These are phyloP conservation scores for Polyodon spathula DNA, from an alignment of 2,113 vertebrate genomes.

Conservation along the genomic window DNA sequence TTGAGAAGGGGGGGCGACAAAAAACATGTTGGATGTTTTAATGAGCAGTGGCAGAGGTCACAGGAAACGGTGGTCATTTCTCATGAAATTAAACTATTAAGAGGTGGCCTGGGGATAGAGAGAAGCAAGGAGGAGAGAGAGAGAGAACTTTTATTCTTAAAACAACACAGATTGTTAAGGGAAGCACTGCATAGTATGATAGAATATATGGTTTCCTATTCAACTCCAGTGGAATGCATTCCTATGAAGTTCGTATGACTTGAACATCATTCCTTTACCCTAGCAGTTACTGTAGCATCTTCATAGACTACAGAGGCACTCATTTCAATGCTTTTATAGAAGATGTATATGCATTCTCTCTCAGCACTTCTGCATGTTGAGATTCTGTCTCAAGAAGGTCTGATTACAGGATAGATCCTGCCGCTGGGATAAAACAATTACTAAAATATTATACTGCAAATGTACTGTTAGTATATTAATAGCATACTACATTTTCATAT, in stretches of 20 bases:
- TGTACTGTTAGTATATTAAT: no score
- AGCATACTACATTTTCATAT: no score
- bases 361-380: no score
- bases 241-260: conserved; percentile 40
- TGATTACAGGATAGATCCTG: no score
- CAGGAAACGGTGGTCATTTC: conserved; percentile 94
- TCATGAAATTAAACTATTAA: conserved; percentile 97
- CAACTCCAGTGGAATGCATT: conserved; percentile 42
- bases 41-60: conserved; percentile 89
- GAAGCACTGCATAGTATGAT: conserved; percentile 36
- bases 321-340: no score
- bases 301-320: no score
- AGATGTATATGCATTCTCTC: no score
- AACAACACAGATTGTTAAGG: conserved; percentile 38
- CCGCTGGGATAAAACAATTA: no score
- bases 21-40: conserved; percentile 69
- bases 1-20: conserved; percentile 43
- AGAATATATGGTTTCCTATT: conserved; percentile 43
- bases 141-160: conserved; percentile 33
- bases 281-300: conserved; percentile 22
- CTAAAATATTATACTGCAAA: no score
- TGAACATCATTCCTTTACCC: no score
- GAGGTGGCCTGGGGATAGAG: conserved; percentile 53
- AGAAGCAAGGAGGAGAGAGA: conserved; percentile 52
- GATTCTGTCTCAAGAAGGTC: no score